Conservation (phyloP, 2,888 invertebrate species). For the Caenorhabditis zanzibari region DNA sequence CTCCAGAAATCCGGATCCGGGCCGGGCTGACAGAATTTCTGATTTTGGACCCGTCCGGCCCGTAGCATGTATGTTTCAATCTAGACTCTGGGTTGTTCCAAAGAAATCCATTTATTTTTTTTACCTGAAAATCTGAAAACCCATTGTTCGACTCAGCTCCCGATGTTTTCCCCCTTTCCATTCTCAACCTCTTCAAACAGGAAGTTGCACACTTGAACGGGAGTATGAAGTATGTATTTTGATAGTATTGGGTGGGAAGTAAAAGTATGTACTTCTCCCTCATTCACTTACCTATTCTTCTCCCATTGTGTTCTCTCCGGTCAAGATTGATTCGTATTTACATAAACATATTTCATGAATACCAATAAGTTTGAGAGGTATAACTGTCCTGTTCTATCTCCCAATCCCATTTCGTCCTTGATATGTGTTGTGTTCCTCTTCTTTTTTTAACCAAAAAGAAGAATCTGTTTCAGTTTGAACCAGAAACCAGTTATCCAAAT, state of each 20-base stretch:
- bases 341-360: slow-evolving; percentile 30
- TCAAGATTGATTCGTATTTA: slow-evolving; percentile 40
- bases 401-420: slow-evolving; percentile 19
- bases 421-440: slow-evolving; percentile 33
- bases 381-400: slow-evolving; percentile 13
- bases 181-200: slow-evolving; percentile 56
- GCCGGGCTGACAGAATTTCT: too few species aligned
- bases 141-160: not conserved
- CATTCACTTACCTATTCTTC: slow-evolving; percentile 33
- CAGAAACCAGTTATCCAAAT: slow-evolving; percentile 34
- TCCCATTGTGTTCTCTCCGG: slow-evolving; percentile 23
- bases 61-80: too few species aligned
- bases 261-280: slow-evolving; percentile 31
- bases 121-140: not conserved
- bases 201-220: slow-evolving; percentile 59
- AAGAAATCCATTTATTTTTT: not conserved
- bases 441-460: not conserved
- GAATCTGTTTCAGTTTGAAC: slow-evolving; percentile 46
- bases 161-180: slow-evolving; percentile 17
- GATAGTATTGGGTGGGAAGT: slow-evolving; percentile 29
- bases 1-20: too few species aligned
- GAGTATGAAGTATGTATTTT: slow-evolving; percentile 37
- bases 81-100: not conserved
- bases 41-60: too few species aligned
- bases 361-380: slow-evolving; percentile 15